phyloP scores from a whole-genome alignment of 2,797 vertebrate genomes.

The Rhinatrema bivittatum region DNA sequence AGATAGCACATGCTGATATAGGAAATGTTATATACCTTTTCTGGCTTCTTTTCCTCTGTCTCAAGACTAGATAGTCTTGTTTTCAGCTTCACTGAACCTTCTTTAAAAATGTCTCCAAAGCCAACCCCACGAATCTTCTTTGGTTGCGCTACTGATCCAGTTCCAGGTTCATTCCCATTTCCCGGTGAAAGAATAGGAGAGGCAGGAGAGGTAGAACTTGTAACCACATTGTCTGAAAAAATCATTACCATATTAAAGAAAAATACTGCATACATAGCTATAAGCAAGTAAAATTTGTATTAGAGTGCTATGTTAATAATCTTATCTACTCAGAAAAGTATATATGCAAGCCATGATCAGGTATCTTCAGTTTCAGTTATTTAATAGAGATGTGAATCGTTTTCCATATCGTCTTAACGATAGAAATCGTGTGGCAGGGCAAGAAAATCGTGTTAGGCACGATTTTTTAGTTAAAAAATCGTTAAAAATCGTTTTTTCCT shows the following conservation, averaged over 20 bases:
- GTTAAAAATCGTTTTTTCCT: no score
- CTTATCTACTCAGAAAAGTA: no score
- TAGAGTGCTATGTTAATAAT: no score
- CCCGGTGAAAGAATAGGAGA: conserved; percentile 57
- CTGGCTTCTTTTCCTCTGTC: conserved; percentile 74
- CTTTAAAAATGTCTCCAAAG: conserved; percentile 92
- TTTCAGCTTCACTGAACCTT: conserved; percentile 84
- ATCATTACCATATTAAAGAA: no score
- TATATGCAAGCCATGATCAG: no score
- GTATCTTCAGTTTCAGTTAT: no score
- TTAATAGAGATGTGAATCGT: no score
- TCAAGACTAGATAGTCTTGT: conserved; percentile 65
- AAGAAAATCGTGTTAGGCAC: no score
- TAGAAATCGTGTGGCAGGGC: no score
- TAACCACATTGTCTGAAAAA: conserved; percentile 55
- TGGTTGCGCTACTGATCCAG: conserved; percentile 67
- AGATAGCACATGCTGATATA: neutral
- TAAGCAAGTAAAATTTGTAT: no score
- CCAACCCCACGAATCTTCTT: conserved; percentile 87
- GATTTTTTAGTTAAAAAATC: no score
- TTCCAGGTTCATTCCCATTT: conserved; percentile 51
- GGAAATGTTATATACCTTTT: conserved; percentile 64
- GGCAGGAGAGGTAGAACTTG: conserved; percentile 33
- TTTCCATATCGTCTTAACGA: no score
- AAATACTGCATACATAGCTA: neutral